Evolutionary conservation across 1,140 invertebrate genomes (phyloP).

Genomic region (Planococcus citri): DNA sequence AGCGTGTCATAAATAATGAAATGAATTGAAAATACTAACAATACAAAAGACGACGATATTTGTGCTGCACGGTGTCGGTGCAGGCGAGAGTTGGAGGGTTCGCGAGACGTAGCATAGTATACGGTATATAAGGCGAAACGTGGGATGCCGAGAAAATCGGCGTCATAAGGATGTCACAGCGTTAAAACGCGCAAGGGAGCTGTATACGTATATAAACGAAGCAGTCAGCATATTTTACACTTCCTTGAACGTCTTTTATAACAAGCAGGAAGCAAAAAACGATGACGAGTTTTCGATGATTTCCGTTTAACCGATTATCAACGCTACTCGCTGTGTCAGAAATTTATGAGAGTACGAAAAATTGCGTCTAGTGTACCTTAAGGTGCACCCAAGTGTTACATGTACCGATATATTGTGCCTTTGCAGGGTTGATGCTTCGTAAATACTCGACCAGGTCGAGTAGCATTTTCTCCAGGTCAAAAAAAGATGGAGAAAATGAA

Average conservation of each 20-base stretch:
- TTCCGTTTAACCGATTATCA: slow-evolving; percentile 8
- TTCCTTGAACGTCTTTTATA: slow-evolving; percentile 10
- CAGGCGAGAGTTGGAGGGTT: not conserved
- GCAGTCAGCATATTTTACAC: slow-evolving; percentile 18
- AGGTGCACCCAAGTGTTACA: no score
- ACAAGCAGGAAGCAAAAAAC: slow-evolving; percentile 13
- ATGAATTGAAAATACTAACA: slow-evolving; percentile 9
- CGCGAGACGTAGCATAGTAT: not conserved
- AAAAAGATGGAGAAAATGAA: no score
- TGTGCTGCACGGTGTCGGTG: no score
- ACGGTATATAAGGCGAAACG: no score
- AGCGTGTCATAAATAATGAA: slow-evolving; percentile 18
- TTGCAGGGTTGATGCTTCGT: no score
- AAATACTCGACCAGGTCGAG: no score
- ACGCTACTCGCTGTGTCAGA: not conserved
- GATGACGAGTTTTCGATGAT: slow-evolving; percentile 15
- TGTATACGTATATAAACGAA: not conserved
- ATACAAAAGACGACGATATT: not conserved
- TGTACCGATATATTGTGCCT: no score
- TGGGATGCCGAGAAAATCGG: not conserved
- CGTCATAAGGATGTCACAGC: not conserved
- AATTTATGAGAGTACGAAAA: not conserved
- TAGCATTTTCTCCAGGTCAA: no score
- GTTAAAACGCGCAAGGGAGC: not conserved
- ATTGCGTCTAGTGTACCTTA: no score